phyloP scores from a whole-genome alignment of 2,797 vertebrate species.

The Eospalax fontanierii region DNA sequence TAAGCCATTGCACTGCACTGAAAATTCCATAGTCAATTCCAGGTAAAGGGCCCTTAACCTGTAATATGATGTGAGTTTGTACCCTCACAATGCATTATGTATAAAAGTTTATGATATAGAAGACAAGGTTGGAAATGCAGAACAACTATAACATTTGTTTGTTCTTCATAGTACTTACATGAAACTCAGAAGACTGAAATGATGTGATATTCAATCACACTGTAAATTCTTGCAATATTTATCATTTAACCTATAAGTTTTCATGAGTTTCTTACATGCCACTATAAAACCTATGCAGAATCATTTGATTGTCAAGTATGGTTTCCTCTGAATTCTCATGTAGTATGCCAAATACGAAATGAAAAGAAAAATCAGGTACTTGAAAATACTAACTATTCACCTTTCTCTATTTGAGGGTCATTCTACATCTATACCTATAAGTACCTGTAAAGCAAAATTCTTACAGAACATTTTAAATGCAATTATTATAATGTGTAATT shows the following conservation, averaged over 20 bases:
- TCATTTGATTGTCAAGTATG: neutral
- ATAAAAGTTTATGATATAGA: neutral
- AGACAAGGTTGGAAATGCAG: neutral
- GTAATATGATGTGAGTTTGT: neutral
- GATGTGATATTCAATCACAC: neutral
- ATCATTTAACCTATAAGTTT: neutral
- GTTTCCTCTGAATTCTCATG: neutral
- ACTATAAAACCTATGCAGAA: neutral
- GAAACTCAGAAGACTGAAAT: neutral
- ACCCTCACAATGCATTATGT: neutral
- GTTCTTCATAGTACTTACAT: neutral
- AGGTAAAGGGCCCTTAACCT: accelerated
- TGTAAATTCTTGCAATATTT: neutral
- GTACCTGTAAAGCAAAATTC: neutral
- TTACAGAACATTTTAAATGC: conserved; percentile 32
- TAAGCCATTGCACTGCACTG: neutral
- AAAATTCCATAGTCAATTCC: neutral
- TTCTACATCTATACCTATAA: neutral
- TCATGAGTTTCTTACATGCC: neutral
- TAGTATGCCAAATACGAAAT: neutral
- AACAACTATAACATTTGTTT: neutral
- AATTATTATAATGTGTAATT: neutral
- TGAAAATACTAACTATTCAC: neutral
- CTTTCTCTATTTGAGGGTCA: neutral
- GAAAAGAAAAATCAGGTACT: neutral